Evolutionary conservation across 2,888 invertebrate species (phyloP).

Genomic region (Cerceris rybyensis): DNA sequence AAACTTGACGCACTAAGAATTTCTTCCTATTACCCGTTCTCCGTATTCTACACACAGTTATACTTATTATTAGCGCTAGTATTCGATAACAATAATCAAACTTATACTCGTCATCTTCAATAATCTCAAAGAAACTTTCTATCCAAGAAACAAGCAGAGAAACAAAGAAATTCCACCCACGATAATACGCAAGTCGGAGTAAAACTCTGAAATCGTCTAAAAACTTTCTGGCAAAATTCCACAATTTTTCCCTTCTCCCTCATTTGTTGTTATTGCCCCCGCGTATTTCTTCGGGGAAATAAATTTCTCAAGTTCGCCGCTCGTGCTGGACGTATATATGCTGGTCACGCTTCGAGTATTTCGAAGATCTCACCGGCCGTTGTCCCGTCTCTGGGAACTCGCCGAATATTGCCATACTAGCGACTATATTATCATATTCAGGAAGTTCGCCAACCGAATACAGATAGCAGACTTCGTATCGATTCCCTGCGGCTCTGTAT

Average conservation of each 20-base stretch:
- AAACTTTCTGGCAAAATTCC: too few relatives aligned
- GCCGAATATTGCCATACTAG: constrained; percentile 68
- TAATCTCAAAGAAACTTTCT: too few relatives aligned
- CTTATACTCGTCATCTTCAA: too few relatives aligned
- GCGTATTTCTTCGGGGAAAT: constrained; percentile 47
- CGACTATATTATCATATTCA: constrained; percentile 58
- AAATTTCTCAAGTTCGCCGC: constrained; percentile 37
- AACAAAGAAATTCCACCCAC: too few relatives aligned
- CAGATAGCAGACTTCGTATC: constrained; percentile 31
- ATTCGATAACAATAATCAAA: too few relatives aligned
- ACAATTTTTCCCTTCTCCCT: neutral
- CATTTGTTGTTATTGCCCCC: constrained; percentile 5
- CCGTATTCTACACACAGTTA: too few relatives aligned
- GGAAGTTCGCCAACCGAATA: constrained; percentile 54
- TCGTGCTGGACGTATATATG: constrained; percentile 22
- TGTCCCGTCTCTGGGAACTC: constrained; percentile 56
- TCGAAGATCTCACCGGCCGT: constrained; percentile 34
- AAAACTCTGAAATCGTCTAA: too few relatives aligned
- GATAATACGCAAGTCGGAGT: too few relatives aligned
- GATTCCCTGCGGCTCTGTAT: constrained; percentile 33
- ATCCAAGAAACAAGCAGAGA: too few relatives aligned
- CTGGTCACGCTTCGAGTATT: constrained; percentile 50
- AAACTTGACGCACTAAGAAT: too few relatives aligned
- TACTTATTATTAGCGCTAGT: too few relatives aligned
- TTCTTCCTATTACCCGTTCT: too few relatives aligned